Conservation (phyloP, 1,140 invertebrate genomes). For the Saccostrea cuccullata region DNA sequence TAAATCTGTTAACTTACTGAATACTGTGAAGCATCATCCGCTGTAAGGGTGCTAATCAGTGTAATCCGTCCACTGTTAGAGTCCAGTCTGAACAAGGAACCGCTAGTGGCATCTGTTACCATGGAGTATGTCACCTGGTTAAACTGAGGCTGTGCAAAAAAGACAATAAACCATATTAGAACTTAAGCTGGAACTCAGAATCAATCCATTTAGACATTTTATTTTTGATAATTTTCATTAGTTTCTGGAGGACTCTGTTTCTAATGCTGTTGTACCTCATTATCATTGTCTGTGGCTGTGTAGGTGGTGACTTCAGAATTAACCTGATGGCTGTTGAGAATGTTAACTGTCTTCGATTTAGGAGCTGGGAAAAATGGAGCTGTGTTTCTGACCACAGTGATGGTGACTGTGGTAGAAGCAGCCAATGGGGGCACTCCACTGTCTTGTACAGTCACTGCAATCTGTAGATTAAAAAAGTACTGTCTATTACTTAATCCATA, state of each 20-base stretch:
- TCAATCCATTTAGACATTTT: not conserved
- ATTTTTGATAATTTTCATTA: not conserved
- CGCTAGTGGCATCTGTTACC: conserved; percentile 45
- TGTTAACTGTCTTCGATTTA: not conserved
- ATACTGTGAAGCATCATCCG: not conserved
- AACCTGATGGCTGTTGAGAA: not conserved
- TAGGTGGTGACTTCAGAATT: conserved; percentile 28
- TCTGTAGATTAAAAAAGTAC: conserved; percentile 76
- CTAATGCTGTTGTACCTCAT: not conserved
- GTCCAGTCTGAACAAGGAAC: conserved; percentile 86
- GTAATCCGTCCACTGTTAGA: conserved; percentile 88
- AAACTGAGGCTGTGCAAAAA: conserved; percentile 58
- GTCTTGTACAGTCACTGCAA: conserved; percentile 91
- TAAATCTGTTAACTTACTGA: not conserved
- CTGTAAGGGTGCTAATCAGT: not conserved
- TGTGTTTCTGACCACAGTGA: conserved; percentile 77
- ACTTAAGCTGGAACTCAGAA: not conserved
- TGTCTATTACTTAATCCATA: too few species aligned
- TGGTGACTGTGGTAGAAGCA: conserved; percentile 89
- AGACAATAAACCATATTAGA: not conserved
- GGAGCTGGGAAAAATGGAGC: conserved; percentile 58
- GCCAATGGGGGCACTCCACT: conserved; percentile 92
- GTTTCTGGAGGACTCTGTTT: not conserved
- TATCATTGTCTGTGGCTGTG: conserved; percentile 58
- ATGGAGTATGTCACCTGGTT: conserved; percentile 60